Conservation (phyloP, 2,888 invertebrate genomes). For the Cantharis nigra region DNA sequence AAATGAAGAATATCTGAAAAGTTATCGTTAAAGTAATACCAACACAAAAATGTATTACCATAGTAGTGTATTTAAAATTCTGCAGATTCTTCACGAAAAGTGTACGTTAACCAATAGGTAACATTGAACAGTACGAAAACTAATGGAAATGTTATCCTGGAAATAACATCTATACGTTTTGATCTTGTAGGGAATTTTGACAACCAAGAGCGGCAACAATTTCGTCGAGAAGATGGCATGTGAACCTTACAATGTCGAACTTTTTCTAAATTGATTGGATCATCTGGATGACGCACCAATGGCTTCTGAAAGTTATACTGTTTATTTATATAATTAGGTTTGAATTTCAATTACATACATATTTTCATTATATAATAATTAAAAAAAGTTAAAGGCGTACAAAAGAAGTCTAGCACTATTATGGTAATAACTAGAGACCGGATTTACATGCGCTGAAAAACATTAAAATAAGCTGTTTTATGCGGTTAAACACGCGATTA, state of each 20-base stretch:
- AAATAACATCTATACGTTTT: constrained; percentile 96
- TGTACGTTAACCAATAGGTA: constrained; percentile 91
- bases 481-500: too few species aligned
- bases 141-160: constrained; percentile 91
- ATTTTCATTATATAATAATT: background rate
- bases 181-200: constrained; percentile 92
- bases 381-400: too few species aligned
- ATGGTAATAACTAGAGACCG: too few species aligned
- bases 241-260: constrained; percentile 90
- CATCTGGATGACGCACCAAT: constrained; percentile 80
- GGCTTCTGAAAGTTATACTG: constrained; percentile 74
- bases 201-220: constrained; percentile 92
- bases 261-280: constrained; percentile 78
- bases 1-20: background rate
- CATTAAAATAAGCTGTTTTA: too few species aligned
- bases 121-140: constrained; percentile 94
- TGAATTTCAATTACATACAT: background rate
- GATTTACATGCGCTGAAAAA: too few species aligned
- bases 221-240: constrained; percentile 81
- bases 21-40: background rate
- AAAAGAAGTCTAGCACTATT: too few species aligned
- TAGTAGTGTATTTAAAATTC: constrained; percentile 55
- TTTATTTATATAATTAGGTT: background rate
- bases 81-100: constrained; percentile 79
- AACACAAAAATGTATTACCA: background rate